A percentile compares a stretch with the other conserved stretches of the same genome.
These are phyloP conservation scores for Semotilus atromaculatus DNA, from an alignment of 2,797 vertebrate species.

Conservation along the genomic window DNA sequence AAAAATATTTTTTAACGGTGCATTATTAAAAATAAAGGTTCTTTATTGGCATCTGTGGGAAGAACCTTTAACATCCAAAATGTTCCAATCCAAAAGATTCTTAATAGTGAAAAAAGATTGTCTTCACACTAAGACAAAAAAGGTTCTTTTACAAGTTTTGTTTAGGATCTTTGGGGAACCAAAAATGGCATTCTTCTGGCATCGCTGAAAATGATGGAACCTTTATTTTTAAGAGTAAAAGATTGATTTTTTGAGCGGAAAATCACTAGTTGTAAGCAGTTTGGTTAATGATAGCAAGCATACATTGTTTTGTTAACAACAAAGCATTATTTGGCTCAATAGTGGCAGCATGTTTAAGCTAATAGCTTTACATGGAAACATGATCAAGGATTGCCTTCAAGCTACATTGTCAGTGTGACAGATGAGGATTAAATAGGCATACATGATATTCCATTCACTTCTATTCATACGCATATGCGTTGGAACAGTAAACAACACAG, in stretches of 20 bases:
- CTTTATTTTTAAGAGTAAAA: neutral
- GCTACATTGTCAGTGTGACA: slow-evolving; percentile 1
- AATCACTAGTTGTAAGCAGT: slow-evolving; percentile 48
- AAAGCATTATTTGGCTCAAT: slow-evolving; percentile 5
- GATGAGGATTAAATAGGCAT: neutral
- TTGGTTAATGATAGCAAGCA: slow-evolving; percentile 49
- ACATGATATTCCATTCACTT: neutral
- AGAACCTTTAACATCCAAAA: neutral
- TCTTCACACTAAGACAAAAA: no score
- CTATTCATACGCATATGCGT: neutral
- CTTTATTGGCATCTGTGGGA: neutral
- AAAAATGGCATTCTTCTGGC: neutral
- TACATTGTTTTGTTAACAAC: neutral
- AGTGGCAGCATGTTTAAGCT: neutral
- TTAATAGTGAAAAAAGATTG: neutral
- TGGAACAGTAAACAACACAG: neutral
- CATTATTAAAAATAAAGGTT: neutral
- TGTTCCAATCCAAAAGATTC: neutral
- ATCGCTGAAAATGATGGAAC: neutral
- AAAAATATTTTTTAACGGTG: no score
- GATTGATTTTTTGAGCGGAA: slow-evolving; percentile 41
- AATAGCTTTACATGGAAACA: slow-evolving; percentile 9
- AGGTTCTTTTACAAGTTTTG: neutral
- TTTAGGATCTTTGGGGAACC: neutral
- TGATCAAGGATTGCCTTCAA: slow-evolving; percentile 28